Evolutionary conservation across 2,888 invertebrate species (phyloP), one percentile per base, ranked within the genome.

Genomic region (Sceliomorpha sp.): DNA sequence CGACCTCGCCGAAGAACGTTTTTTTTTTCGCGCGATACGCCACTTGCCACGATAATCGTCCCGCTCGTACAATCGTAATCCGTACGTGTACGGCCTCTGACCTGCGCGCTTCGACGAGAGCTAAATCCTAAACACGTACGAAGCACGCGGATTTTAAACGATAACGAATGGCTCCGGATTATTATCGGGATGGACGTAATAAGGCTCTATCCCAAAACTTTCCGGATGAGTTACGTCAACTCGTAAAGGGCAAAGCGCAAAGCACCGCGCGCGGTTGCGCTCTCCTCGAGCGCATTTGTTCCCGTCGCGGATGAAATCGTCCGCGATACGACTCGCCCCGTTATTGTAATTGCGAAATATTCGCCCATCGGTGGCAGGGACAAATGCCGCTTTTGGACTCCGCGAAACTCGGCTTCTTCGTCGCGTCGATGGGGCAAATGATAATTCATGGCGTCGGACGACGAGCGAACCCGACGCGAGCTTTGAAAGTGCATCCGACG

Each of bases 241-340:
- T 39, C 47, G 44, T 64, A 64, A 64, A 64, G 56, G 31, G 40
- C 27, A 7, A 31, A 27, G 40, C 42, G 55, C 45, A 45, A 53
- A 31, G n/a, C n/a, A n/a, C n/a, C 10, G 12, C 36, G 34, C 36
- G 27, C 15, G 15, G 48, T 34, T 34, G 1, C 24, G 7, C 7
- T 24, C n/a, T n/a, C 60, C 44, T 50, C 51, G 50, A 51, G 44
- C 48, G 59, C 42, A 59, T 59, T 59, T 59, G 42, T 59, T 27
- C 20, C 48, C 10, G 29, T 15, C 10, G 10, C 7, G 27, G 32
- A 40, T 32, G 48, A 40, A 34, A 58, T 31, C 8, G 31, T 36
- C 24, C 15, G 9, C 15, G 39, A 26, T 37, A 48, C 34, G 24
- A 40, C 9, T 37, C 45, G 27, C 7, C 7, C 15, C 15, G 1